Evolutionary conservation across 1,140 invertebrate species (phyloP), one percentile per base, ranked within the genome.

Genomic region (Dendroctonus valens): DNA sequence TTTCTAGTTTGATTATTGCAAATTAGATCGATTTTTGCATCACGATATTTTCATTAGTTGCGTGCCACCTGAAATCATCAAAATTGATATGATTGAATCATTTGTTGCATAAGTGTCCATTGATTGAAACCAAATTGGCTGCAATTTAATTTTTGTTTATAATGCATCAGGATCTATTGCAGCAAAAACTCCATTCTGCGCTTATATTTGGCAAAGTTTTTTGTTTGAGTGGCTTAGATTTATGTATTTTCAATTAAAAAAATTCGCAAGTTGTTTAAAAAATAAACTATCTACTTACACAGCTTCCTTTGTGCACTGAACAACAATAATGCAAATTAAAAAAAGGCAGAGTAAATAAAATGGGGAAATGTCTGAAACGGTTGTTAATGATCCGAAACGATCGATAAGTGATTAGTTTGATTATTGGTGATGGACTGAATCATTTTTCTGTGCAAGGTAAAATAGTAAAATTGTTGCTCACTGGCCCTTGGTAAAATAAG

Each of bases 361-460:
- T 11, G 46, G 40, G 46, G 41, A 26, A 44, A 58, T 9, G 38
- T 48, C 9, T 37, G 40, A 59, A 49, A 15, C 9, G 39, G 41
- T 48, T 3, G 7, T 52, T 48, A 52, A 41, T 61, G 59, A 61
- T 61, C 38, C 59, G 59, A 37, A 41, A 52, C 59, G 8, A 41
- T 52, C 39, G 48, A 41, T 7, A 61, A 52, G 50, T 51, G 40
- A 61, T 41, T 61, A 52, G 59, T 41, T 61, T 48, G 49, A 61
- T 41, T 37, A 40, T 41, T 41, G 49, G 37, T 48, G 59, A 52
- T 26, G 49, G 40, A 61, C 59, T 61, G 49, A 61, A 49, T 8
- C 14, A 38, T 49, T 59, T 59, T 59, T 59, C 41, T 55, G 26
- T 51, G 41, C 54, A 57, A 57, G 54, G 54, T 57, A 57, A 57